phyloP scores from a whole-genome alignment of 2,888 invertebrate species.

The Eustalomyia histrio region DNA sequence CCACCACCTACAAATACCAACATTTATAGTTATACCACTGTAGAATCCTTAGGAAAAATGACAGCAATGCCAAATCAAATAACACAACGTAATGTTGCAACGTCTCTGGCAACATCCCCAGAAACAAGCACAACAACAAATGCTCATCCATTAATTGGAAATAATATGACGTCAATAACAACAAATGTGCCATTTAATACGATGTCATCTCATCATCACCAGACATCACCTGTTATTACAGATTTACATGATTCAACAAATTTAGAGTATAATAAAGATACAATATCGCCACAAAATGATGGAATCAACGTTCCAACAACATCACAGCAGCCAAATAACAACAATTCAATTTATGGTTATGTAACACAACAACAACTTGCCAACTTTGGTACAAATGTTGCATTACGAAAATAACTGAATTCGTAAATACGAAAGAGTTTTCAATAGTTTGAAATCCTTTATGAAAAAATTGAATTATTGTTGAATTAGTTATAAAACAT shows the following conservation, averaged over 20 bases:
- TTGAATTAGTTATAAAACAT: background rate
- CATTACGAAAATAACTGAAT: conserved; percentile 61
- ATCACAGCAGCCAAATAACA: conserved; percentile 51
- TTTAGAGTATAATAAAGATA: conserved; percentile 28
- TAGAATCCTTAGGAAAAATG: conserved; percentile 52
- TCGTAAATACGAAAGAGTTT: conserved; percentile 17
- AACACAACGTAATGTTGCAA: conserved; percentile 39
- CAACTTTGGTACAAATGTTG: conserved; percentile 71
- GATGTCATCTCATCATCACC: conserved; percentile 12
- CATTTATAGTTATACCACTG: conserved; percentile 54
- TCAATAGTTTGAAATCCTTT: background rate
- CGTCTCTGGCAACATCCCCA: conserved; percentile 31
- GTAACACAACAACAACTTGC: conserved; percentile 75
- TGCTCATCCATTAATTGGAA: conserved; percentile 6
- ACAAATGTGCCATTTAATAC: conserved; percentile 25
- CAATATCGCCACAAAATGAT: conserved; percentile 21
- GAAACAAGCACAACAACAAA: conserved; percentile 17
- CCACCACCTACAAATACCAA: conserved; percentile 29
- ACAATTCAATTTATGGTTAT: conserved; percentile 70
- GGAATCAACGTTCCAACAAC: conserved; percentile 14
- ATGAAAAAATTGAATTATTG: background rate
- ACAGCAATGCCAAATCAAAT: conserved; percentile 35
- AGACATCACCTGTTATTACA: conserved; percentile 45
- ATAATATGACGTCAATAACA: conserved; percentile 22
- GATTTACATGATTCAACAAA: conserved; percentile 44